phyloP scores from a whole-genome alignment of 2,888 invertebrate species.

The Lordiphosa fenestrarum region DNA sequence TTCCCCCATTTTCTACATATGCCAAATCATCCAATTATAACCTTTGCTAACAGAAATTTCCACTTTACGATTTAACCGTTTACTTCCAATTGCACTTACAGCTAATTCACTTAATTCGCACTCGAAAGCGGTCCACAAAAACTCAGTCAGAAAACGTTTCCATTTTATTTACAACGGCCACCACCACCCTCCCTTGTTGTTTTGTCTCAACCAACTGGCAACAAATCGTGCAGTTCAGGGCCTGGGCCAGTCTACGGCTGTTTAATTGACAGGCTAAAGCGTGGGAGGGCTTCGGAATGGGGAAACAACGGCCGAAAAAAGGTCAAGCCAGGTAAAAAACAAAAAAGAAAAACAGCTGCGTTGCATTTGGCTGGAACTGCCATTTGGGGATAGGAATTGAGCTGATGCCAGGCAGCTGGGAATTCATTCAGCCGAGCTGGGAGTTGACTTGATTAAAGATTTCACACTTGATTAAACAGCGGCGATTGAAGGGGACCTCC shows the following conservation, averaged over 20 bases:
- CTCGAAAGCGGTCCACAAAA: constrained; percentile 43
- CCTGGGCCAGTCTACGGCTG: constrained; percentile 51
- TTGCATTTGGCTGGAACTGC: constrained; percentile 47
- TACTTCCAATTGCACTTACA: constrained; percentile 51
- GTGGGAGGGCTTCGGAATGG: constrained; percentile 29
- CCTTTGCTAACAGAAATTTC: not conserved
- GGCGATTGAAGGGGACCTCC: constrained; percentile 9
- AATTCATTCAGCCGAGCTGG: constrained; percentile 27
- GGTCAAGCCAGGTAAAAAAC: constrained; percentile 31
- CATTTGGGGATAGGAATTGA: constrained; percentile 21
- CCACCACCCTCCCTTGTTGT: not conserved
- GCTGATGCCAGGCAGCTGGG: constrained; percentile 24
- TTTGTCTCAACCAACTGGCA: constrained; percentile 45
- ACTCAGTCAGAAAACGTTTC: constrained; percentile 17
- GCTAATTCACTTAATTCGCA: constrained; percentile 63
- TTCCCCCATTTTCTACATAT: too few relatives aligned
- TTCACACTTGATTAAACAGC: constrained; percentile 67
- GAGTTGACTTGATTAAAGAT: constrained; percentile 62
- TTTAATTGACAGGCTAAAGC: constrained; percentile 60
- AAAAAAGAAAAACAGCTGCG: constrained; percentile 45
- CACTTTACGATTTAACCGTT: constrained; percentile 36
- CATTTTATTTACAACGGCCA: not conserved
- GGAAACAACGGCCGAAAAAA: constrained; percentile 20
- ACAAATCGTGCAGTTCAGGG: constrained; percentile 60
- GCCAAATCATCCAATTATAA: too few relatives aligned